Percentiles rank a stretch among this genome's conserved stretches.
Evolutionary conservation across 2,797 vertebrate species (phyloP).

Genomic region (Acrossocheilus wenchowensis): DNA sequence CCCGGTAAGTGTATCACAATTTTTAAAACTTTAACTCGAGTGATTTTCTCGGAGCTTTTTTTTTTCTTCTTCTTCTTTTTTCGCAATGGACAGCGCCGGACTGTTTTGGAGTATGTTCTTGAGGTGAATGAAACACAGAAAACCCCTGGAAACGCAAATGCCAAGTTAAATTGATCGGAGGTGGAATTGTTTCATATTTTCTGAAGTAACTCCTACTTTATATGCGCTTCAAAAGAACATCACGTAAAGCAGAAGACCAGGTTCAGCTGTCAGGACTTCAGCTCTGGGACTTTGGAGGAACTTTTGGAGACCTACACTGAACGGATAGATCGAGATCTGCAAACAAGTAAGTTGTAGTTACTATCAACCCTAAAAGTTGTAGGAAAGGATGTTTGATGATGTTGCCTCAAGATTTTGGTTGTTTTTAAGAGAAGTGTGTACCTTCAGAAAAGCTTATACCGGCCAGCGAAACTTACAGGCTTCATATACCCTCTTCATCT

Average conservation of each 20-base stretch:
- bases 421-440: neutral
- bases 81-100: constrained; percentile 33
- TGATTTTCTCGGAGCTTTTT: constrained; percentile 4
- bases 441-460: neutral
- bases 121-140: constrained; percentile 35
- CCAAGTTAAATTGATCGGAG: constrained; percentile 26
- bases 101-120: constrained; percentile 41
- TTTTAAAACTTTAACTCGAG: neutral
- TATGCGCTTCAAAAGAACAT: constrained; percentile 42
- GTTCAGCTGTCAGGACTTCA: constrained; percentile 40
- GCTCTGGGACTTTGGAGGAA: constrained; percentile 48
- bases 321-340: constrained; percentile 24
- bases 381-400: neutral
- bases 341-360: constrained; percentile 56
- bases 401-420: neutral
- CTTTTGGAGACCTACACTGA: constrained; percentile 52
- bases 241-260: constrained; percentile 28
- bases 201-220: constrained; percentile 41
- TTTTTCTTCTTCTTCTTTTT: too few relatives aligned
- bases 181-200: constrained; percentile 49
- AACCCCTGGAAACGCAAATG: constrained; percentile 2
- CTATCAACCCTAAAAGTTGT: neutral
- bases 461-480: neutral
- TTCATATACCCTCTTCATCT: neutral
- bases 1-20: constrained; percentile 16